Conservation (phyloP, 1,140 invertebrate species). For the Drosophila baimaii region DNA sequence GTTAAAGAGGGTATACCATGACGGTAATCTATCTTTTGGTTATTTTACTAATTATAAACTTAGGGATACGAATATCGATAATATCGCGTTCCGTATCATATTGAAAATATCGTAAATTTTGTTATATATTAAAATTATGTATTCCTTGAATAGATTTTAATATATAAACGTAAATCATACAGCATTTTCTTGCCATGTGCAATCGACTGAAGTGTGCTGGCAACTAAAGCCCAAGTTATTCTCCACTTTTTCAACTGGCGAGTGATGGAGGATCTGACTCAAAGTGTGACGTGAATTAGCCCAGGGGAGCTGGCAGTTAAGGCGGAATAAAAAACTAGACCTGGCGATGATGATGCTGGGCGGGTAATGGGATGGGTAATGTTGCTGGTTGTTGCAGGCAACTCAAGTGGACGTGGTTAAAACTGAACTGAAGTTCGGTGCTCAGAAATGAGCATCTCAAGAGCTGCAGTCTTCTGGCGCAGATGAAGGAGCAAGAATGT, state of each 20-base stretch:
- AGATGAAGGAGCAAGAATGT: constrained; percentile 15
- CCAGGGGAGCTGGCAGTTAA: constrained; percentile 42
- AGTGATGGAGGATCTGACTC: constrained; percentile 59
- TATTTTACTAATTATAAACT: too few species aligned
- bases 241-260: constrained; percentile 32
- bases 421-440: constrained; percentile 1
- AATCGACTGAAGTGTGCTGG: constrained; percentile 29
- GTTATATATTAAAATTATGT: too few species aligned
- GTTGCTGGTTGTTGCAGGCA: neutral
- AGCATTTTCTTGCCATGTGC: constrained; percentile 3
- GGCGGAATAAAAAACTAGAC: constrained; percentile 33
- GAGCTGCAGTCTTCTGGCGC: too few species aligned
- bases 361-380: constrained; percentile 24
- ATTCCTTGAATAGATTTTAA: too few species aligned
- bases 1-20: too few species aligned
- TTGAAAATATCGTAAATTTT: too few species aligned
- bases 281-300: constrained; percentile 75
- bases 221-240: constrained; percentile 18
- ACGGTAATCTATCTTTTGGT: too few species aligned
- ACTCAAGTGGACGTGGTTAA: constrained; percentile 4
- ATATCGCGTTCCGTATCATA: too few species aligned
- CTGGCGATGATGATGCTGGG: constrained; percentile 43
- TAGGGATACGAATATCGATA: too few species aligned
- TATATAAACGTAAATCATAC: too few species aligned
- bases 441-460: constrained; percentile 16